phyloP scores from a whole-genome alignment of 2,797 vertebrate genomes.

The Enteromius trimaculatus region DNA sequence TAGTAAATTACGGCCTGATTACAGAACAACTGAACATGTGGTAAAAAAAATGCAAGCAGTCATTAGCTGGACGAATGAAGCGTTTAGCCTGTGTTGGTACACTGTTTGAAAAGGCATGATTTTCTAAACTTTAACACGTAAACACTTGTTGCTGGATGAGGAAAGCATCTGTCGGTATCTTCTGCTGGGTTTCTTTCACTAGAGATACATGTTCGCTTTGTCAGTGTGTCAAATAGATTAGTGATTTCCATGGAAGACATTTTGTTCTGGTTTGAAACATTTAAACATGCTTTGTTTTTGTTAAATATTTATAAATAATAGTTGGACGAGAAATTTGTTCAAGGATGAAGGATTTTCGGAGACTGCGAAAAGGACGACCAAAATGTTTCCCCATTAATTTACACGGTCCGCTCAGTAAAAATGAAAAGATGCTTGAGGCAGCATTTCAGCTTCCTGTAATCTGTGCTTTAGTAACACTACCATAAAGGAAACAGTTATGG shows the following conservation, averaged over 20 bases:
- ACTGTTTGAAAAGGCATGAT: conserved; percentile 61
- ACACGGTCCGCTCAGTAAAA: background rate
- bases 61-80: conserved; percentile 60
- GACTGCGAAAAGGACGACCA: background rate
- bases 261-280: conserved; percentile 23
- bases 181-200: conserved; percentile 47
- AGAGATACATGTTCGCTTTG: conserved; percentile 40
- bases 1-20: conserved; percentile 61
- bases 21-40: conserved; percentile 63
- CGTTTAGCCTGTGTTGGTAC: conserved; percentile 45
- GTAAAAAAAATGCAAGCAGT: conserved; percentile 48
- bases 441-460: background rate
- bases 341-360: background rate
- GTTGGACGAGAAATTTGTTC: conserved; percentile 14
- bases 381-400: background rate
- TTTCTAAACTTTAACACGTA: conserved; percentile 56
- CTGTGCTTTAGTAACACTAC: background rate
- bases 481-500: background rate
- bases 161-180: conserved; percentile 56
- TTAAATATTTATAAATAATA: conserved; percentile 38
- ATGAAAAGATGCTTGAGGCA: background rate
- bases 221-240: conserved; percentile 21
- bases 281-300: conserved; percentile 33
- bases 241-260: conserved; percentile 27
- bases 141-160: conserved; percentile 53